phyloP scores from a whole-genome alignment of 2,113 vertebrate species.

The Paramisgurnus dabryanus region DNA sequence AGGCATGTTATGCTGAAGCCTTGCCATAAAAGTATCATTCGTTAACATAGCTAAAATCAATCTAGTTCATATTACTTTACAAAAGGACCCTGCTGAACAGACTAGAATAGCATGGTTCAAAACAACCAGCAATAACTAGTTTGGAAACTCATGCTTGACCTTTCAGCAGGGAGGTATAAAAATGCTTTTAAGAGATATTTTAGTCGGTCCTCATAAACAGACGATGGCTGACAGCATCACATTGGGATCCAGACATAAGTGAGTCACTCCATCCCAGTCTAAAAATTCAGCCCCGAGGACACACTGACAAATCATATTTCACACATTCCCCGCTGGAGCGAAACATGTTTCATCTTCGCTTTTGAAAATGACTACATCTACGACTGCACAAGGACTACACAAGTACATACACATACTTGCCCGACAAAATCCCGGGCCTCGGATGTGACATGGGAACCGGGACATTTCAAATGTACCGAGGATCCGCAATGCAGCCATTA shows the following conservation, averaged over 20 bases:
- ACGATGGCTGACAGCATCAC: constrained; percentile 18
- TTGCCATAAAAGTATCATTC: no score
- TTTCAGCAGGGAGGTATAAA: background rate
- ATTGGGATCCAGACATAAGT: constrained; percentile 1
- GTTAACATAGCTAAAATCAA: background rate
- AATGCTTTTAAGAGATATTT: background rate
- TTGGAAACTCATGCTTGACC: background rate
- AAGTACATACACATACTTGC: constrained; percentile 56
- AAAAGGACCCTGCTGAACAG: background rate
- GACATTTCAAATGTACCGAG: constrained; percentile 68
- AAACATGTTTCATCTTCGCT: background rate
- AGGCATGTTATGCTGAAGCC: constrained; percentile 32
- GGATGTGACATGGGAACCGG: constrained; percentile 67
- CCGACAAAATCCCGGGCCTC: constrained; percentile 47
- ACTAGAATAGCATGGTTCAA: background rate
- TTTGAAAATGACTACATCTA: constrained; percentile 56
- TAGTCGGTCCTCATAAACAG: background rate
- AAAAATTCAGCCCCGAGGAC: constrained; percentile 11
- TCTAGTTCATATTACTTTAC: background rate
- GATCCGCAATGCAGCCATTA: constrained; percentile 53
- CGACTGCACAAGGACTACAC: constrained; percentile 53
- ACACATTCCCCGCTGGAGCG: constrained; percentile 16
- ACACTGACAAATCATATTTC: background rate
- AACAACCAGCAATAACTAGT: background rate
- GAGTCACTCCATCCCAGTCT: constrained; percentile 30